Evolutionary conservation across 1,140 invertebrate genomes (phyloP).

Genomic region (Mylabris phalerata): DNA sequence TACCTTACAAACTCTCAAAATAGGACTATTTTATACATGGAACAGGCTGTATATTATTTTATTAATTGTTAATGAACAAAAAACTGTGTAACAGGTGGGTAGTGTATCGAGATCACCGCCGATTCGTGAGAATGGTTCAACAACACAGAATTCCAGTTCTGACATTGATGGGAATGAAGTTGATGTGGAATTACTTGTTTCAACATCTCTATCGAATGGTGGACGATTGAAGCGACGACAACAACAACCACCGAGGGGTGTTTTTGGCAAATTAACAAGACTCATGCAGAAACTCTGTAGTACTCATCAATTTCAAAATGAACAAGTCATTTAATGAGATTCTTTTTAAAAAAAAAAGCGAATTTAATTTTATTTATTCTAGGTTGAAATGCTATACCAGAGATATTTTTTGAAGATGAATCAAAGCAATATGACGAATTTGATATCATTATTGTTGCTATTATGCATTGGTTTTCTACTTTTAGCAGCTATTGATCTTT

Average conservation of each 20-base stretch:
- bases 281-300: slow-evolving; percentile 43
- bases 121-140: slow-evolving; percentile 28
- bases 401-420: slow-evolving; percentile 89
- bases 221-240: not conserved
- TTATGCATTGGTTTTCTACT: slow-evolving; percentile 58
- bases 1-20: too few species aligned
- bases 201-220: not conserved
- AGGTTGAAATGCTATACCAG: slow-evolving; percentile 87
- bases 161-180: slow-evolving; percentile 31
- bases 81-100: slow-evolving; percentile 24
- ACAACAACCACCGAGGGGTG: slow-evolving; percentile 19
- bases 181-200: slow-evolving; percentile 34
- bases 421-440: slow-evolving; percentile 80
- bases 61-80: too few species aligned
- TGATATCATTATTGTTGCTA: slow-evolving; percentile 67
- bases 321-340: slow-evolving; percentile 47
- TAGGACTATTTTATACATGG: too few species aligned
- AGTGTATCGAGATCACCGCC: slow-evolving; percentile 30
- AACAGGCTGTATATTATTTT: too few species aligned
- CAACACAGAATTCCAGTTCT: slow-evolving; percentile 31
- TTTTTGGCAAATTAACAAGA: slow-evolving; percentile 27
- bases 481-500: slow-evolving; percentile 39
- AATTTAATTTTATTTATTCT: slow-evolving; percentile 8
- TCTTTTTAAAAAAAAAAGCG: not conserved
- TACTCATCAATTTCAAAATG: slow-evolving; percentile 63